A percentile compares a stretch with the other conserved stretches of the same genome.
Conservation (phyloP, 2,113 vertebrate genomes). For the Cyprinus carpio region DNA sequence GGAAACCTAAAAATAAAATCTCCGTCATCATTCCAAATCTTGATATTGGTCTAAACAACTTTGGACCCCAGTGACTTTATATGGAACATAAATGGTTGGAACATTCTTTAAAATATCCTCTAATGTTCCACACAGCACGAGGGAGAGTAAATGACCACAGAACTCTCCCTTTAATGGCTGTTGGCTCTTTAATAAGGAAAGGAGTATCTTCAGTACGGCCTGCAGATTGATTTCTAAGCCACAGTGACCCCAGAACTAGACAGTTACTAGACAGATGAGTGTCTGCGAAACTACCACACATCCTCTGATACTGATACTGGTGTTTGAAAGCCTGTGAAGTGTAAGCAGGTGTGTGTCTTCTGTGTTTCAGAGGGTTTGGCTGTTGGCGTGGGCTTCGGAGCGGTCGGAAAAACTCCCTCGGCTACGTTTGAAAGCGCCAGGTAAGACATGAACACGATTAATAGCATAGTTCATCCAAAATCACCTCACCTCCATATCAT, state of each 20-base stretch:
- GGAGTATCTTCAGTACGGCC: neutral
- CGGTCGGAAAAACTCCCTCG: constrained; percentile 84
- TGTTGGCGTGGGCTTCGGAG: constrained; percentile 93
- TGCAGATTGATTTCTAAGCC: neutral
- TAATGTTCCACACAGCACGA: no score
- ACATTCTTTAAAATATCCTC: no score
- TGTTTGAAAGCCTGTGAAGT: no score
- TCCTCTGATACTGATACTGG: no score
- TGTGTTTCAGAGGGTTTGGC: constrained; percentile 90
- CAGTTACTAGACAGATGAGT: neutral
- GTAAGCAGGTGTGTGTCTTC: constrained; percentile 18
- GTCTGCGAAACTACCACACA: neutral
- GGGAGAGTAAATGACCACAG: no score
- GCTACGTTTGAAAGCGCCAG: constrained; percentile 94
- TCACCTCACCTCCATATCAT: neutral
- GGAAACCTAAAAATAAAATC: neutral
- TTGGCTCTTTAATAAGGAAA: neutral
- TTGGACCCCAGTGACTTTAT: neutral
- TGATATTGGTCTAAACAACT: neutral
- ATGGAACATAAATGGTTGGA: neutral
- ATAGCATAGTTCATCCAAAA: neutral
- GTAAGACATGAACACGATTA: constrained; percentile 70
- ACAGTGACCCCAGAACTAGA: neutral
- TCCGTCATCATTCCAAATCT: neutral
- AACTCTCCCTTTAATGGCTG: neutral